A percentile compares a stretch with the other conserved stretches of the same genome.
phyloP scores from a whole-genome alignment of 53 echinoderm and acorn worm species.

The Holothuria scabra region DNA sequence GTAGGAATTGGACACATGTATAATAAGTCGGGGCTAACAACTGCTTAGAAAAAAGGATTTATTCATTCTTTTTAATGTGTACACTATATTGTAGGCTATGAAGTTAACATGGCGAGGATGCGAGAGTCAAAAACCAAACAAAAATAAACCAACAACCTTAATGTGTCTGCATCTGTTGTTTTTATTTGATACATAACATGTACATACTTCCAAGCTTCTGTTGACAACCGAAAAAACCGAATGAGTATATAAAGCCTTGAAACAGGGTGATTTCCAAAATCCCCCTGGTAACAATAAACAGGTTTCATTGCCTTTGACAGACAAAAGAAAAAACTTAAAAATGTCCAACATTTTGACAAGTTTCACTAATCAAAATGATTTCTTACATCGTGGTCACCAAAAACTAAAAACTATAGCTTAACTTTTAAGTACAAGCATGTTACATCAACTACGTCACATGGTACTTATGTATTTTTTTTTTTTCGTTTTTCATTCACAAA shows the following conservation, averaged over 20 bases:
- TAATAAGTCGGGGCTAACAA: too few species aligned
- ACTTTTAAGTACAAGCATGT: conserved; percentile 31
- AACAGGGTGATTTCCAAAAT: conserved; percentile 1
- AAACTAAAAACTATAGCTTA: not conserved
- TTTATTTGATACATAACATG: conserved; percentile 15
- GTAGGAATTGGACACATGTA: too few species aligned
- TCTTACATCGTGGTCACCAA: conserved; percentile 19
- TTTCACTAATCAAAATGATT: conserved; percentile 32
- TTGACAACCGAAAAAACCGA: conserved; percentile 18
- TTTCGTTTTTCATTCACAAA: too few species aligned
- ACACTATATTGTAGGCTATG: too few species aligned
- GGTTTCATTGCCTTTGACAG: too few species aligned
- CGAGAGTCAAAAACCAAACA: too few species aligned
- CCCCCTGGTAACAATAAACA: not conserved
- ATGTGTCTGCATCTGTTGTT: conserved; percentile 22
- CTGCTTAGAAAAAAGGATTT: too few species aligned
- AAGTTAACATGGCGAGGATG: too few species aligned
- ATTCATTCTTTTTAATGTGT: too few species aligned
- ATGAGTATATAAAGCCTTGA: conserved; percentile 36
- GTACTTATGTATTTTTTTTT: not conserved
- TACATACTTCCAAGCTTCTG: conserved; percentile 11
- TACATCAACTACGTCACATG: conserved; percentile 6
- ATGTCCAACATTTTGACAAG: conserved; percentile 13
- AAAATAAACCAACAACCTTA: too few species aligned
- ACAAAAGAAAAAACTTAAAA: conserved; percentile 6